Evolutionary conservation across 2,888 invertebrate genomes (phyloP).

Genomic region (Griposia aprilina): DNA sequence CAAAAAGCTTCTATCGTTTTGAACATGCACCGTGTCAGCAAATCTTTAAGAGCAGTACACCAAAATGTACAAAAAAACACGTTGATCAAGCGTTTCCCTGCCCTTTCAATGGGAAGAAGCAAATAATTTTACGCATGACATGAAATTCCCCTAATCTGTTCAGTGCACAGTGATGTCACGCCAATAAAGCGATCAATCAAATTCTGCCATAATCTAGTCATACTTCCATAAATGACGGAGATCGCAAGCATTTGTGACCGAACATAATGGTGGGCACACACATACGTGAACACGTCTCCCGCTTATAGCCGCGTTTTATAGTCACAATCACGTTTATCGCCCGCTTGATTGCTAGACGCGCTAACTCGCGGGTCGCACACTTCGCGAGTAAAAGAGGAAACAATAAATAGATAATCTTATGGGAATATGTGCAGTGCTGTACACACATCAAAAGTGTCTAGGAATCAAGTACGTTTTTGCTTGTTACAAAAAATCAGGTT

Average conservation of each 20-base stretch:
- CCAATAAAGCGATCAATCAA: slow-evolving; percentile 56
- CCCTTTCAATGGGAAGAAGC: not conserved
- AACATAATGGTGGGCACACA: slow-evolving; percentile 9
- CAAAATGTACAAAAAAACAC: not conserved
- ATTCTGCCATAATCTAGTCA: slow-evolving; percentile 27
- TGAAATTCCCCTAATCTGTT: slow-evolving; percentile 30
- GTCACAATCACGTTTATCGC: slow-evolving; percentile 45
- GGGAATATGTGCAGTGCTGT: not conserved
- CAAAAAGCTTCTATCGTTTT: not conserved
- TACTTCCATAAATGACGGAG: slow-evolving; percentile 11
- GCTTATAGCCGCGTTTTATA: slow-evolving; percentile 40
- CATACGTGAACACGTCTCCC: not conserved
- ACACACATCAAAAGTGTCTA: too few species aligned
- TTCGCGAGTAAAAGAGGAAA: slow-evolving; percentile 4
- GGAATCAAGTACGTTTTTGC: too few species aligned
- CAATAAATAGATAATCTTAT: not conserved
- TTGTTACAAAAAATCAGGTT: too few species aligned
- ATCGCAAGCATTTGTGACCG: slow-evolving; percentile 19
- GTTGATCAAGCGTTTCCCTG: not conserved
- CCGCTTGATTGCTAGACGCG: slow-evolving; percentile 14
- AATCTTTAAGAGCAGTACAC: not conserved
- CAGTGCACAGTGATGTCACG: slow-evolving; percentile 20
- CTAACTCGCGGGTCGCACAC: slow-evolving; percentile 8
- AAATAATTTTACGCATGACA: slow-evolving; percentile 12
- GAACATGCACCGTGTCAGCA: not conserved